Evolutionary conservation across 2,888 invertebrate genomes (phyloP).

Genomic region (Theodoxus fluviatilis): DNA sequence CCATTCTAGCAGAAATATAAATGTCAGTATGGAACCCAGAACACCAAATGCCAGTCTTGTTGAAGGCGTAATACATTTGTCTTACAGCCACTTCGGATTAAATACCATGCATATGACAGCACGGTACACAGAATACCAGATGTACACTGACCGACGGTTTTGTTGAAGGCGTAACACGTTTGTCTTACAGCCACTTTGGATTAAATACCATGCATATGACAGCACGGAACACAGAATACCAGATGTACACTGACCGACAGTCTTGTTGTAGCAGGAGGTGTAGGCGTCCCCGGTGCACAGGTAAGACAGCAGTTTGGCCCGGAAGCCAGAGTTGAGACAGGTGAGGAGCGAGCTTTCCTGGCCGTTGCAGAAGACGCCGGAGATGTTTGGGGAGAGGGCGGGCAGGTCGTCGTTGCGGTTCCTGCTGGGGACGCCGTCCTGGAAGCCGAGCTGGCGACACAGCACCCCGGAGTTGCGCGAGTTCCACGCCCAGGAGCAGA

Average conservation of each 20-base stretch:
- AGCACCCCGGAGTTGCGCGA: constrained; percentile 49
- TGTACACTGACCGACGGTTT: constrained; percentile 49
- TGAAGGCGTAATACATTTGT: no score
- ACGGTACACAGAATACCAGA: no score
- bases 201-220: background rate
- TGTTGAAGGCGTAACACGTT: no score
- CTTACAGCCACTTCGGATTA: background rate
- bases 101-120: background rate
- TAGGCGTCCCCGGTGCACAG: constrained; percentile 52
- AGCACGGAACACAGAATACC: background rate
- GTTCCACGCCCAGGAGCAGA: constrained; percentile 54
- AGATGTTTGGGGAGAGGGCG: constrained; percentile 29
- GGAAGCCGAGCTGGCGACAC: constrained; percentile 46
- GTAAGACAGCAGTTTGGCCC: constrained; percentile 40
- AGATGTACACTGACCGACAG: constrained; percentile 42
- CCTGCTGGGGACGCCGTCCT: constrained; percentile 47
- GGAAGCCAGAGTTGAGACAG: constrained; percentile 56
- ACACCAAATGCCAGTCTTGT: no score
- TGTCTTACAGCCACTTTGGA: background rate
- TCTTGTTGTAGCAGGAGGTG: constrained; percentile 46
- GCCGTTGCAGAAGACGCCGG: constrained; percentile 47
- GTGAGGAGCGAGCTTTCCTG: constrained; percentile 45
- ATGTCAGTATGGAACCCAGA: background rate
- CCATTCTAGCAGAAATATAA: background rate
- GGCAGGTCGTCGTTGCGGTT: constrained; percentile 31